These are phyloP conservation scores for Pogonocherus hispidulus DNA, from an alignment of 2,888 invertebrate species.

Conservation along the genomic window DNA sequence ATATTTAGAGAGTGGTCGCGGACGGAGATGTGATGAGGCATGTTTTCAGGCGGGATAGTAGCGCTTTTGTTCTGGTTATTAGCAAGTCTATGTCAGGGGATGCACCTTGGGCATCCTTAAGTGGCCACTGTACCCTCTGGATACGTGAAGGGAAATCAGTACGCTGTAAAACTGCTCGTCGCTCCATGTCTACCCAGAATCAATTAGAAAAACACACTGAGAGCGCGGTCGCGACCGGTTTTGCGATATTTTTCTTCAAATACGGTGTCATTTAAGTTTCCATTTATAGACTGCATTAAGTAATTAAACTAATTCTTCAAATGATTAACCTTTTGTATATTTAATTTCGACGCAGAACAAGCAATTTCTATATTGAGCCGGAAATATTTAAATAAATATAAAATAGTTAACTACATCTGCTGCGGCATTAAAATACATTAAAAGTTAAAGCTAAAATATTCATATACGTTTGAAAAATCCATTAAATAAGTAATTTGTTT, in stretches of 20 bases:
- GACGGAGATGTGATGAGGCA: conserved; percentile 52
- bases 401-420: no score
- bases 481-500: no score
- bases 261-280: conserved; percentile 24
- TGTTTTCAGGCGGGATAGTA: conserved; percentile 64
- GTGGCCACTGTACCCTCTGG: conserved; percentile 28
- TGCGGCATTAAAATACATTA: no score
- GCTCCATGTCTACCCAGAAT: conserved; percentile 27
- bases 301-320: conserved; percentile 37
- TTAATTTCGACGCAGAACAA: not conserved
- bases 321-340: conserved; percentile 23
- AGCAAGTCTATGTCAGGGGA: conserved; percentile 56
- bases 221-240: conserved; percentile 30
- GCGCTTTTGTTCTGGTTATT: conserved; percentile 64
- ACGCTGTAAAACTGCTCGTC: conserved; percentile 1
- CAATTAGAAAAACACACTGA: conserved; percentile 31
- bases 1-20: conserved; percentile 60
- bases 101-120: conserved; percentile 39
- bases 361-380: not conserved
- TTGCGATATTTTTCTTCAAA: conserved; percentile 28
- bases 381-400: no score
- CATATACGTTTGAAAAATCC: no score
- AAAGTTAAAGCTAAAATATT: no score
- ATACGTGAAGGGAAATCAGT: conserved; percentile 21
- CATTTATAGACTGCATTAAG: conserved; percentile 37